Base-by-base conservation (phyloP, 1,140 invertebrate genomes). In the Drosophila cardini region DNA sequence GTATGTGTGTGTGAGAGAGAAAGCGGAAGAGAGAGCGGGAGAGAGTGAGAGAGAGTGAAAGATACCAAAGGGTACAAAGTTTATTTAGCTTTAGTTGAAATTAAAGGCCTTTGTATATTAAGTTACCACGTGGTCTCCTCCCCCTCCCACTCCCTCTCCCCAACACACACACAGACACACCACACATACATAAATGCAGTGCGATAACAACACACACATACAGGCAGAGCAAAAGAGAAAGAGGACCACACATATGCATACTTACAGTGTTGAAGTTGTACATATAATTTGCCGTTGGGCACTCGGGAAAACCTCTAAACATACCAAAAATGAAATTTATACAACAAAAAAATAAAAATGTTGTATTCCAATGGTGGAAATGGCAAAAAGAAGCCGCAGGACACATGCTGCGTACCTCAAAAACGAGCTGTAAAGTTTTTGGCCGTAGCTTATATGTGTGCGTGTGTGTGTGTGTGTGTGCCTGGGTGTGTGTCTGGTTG, bases 271-370 rank as follows among this genome's bases (percentile, higher is more conserved):
- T 85, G 82, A 86, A 85, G 78, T 85, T 85, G 85, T 89, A 89
- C 77, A 87, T 84, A 87, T 84, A 89, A 89, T 84, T 80, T 78
- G 84, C 85, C 85, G 46, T 46, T 62, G 74, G 84, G 58, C 84
- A 79, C 78, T 60, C 69, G 50, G 58, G 65, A 26, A 78, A 80
- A 80, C 77, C 77, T 89, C 84, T 89, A 89, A 89, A 89, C 78
- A 84, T 90, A 89, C 84, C 84, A 84, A 89, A 89, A 89, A 89
- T 89, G 80, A 90, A 89, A 89, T 90, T 89, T 89, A 78, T 89
- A 89, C 80, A 82, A 89, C 60, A 83, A 80, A 78, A 26, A 58
- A 64, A 72, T 32, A 57, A 80, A 77, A 74, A 71, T 64, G 43
- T 30, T 72, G 13, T 74, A 69, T 69, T 65, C 52, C 57, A 58